phyloP scores from a whole-genome alignment of 2,113 vertebrate species.

The Sardina pilchardus region DNA sequence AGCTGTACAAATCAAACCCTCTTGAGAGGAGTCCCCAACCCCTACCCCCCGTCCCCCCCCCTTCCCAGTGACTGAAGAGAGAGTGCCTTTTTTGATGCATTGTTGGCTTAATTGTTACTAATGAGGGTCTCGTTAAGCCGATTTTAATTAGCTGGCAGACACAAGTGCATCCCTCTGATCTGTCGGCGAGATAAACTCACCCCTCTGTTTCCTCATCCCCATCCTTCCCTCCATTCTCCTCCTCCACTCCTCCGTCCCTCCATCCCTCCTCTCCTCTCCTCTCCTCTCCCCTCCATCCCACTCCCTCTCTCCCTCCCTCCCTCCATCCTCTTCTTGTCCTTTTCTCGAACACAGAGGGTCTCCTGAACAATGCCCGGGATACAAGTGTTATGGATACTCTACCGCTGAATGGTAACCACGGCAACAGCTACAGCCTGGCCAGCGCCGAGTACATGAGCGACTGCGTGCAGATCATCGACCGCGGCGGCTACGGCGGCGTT shows the following conservation, averaged over 20 bases:
- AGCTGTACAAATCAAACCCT: not conserved
- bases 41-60: not conserved
- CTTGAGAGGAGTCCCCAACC: not conserved
- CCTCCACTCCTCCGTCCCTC: conserved; percentile 41
- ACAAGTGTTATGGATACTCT: conserved; percentile 99
- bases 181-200: conserved; percentile 42
- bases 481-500: conserved; percentile 82
- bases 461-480: conserved; percentile 98
- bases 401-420: conserved; percentile 99
- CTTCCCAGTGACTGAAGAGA: not conserved
- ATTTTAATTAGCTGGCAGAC: conserved; percentile 44
- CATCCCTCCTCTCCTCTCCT: not conserved
- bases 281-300: not conserved
- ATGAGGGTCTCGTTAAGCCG: conserved; percentile 47
- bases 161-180: conserved; percentile 43
- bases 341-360: conserved; percentile 94
- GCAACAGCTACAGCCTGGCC: conserved; percentile 97
- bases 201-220: conserved; percentile 36
- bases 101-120: conserved; percentile 20
- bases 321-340: conserved; percentile 25
- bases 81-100: conserved; percentile 9
- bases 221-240: conserved; percentile 54
- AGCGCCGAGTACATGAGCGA: conserved; percentile 96
- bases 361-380: conserved; percentile 99
- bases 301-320: not conserved